Evolutionary conservation across 2,888 invertebrate genomes (phyloP), one percentile per base, ranked within the genome.

Genomic region (Agrypnus murinus): DNA sequence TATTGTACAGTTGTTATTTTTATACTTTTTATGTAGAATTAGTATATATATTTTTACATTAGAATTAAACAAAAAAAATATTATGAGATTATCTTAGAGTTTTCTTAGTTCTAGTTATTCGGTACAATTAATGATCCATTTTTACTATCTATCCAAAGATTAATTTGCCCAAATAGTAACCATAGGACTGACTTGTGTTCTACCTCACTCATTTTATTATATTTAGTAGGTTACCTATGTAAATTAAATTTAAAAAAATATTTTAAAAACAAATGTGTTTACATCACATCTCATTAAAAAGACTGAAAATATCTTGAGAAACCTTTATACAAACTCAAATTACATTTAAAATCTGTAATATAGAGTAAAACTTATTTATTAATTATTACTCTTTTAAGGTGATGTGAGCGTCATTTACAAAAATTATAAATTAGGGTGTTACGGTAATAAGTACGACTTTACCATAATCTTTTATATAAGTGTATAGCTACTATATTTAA

Each of bases 161-260:
- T 65, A 45, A 63, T 67, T 73, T 65, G 67, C 70, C 66, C 73
- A 69, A 69, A 68, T 65, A 77, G 67, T 73, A 76, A 81, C 81
- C 79, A 83, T 81, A 83, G 83, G 84, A 85, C 85, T 85, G 85
- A 85, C 83, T 82, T 84, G 76, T 79, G 81, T 84, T 84, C 84
- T 85, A 85, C 85, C 84, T 85, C 84, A 85, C 76, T 82, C 83
- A 81, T 84, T 81, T 80, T 83, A 78, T 78, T 77, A 72, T 77
- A 82, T 82, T 81, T 80, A 78, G 80, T 82, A 83, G 80, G 82
- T 83, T 83, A 82, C 81, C 81, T 79, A 38, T 31, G 32, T 15
- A 2, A 2, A 25, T 25, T 25, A 43, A 40, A n/a, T n/a, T n/a
- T n/a, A n/a, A n/a, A n/a, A n/a, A n/a, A n/a, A n/a, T n/a, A n/a